Percentiles rank a stretch among this genome's conserved stretches.
These are phyloP conservation scores for Pogonocichla stellata DNA, from an alignment of 2,113 vertebrate species.

Conservation along the genomic window DNA sequence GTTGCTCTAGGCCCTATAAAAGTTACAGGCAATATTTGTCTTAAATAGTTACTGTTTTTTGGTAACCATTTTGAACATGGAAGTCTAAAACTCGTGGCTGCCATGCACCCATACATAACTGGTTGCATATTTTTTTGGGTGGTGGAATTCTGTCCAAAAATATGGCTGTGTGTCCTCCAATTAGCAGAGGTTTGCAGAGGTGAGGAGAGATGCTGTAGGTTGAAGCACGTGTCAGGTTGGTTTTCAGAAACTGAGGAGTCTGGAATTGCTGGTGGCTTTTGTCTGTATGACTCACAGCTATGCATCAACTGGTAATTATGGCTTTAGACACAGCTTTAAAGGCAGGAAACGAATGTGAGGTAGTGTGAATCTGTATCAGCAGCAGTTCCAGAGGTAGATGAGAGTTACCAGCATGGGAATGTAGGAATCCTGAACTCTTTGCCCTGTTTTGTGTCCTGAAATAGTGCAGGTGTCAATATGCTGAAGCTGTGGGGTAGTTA, in stretches of 20 bases:
- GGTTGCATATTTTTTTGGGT: background rate
- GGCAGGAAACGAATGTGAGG: background rate
- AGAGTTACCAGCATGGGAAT: background rate
- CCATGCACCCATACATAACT: background rate
- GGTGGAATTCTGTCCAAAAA: background rate
- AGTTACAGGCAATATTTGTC: background rate
- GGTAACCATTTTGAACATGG: background rate
- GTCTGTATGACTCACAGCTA: background rate
- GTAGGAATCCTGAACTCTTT: background rate
- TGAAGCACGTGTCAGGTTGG: accelerated
- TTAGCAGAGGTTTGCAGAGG: background rate
- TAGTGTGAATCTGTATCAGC: background rate
- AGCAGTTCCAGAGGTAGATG: background rate
- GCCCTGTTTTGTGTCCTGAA: background rate
- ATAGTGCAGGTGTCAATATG: background rate
- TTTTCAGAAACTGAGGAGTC: background rate
- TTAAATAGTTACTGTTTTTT: background rate
- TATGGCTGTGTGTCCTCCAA: background rate
- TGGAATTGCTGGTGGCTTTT: background rate
- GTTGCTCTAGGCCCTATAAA: background rate
- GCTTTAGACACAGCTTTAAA: background rate
- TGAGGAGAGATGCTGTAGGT: background rate
- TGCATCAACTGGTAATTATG: background rate
- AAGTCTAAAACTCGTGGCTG: background rate
- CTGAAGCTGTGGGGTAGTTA: background rate